A percentile compares a stretch with the other conserved stretches of the same genome.
These are phyloP conservation scores for Chelon labrosus DNA, from an alignment of 2,797 vertebrate genomes.

Conservation along the genomic window DNA sequence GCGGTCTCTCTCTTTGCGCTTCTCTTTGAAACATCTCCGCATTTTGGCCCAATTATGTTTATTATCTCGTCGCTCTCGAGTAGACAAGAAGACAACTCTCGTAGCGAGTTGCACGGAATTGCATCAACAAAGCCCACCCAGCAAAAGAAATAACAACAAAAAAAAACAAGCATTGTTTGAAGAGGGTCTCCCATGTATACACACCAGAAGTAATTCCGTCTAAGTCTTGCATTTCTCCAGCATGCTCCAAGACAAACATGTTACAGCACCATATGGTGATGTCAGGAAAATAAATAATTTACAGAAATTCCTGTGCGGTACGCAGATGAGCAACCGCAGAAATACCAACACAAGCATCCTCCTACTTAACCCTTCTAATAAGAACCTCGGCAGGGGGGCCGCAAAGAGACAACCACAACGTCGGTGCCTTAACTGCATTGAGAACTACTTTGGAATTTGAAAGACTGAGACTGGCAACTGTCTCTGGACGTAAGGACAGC, in stretches of 20 bases:
- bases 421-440: constrained; percentile 80
- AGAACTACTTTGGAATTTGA: constrained; percentile 86
- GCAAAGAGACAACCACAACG: constrained; percentile 61
- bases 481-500: constrained; percentile 78
- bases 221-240: constrained; percentile 74
- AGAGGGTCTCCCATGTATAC: constrained; percentile 80
- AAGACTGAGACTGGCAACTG: constrained; percentile 82
- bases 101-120: constrained; percentile 70
- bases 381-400: constrained; percentile 66
- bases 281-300: constrained; percentile 87
- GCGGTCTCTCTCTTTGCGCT: constrained; percentile 14
- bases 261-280: constrained; percentile 80
- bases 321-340: constrained; percentile 79
- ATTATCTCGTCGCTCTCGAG: constrained; percentile 57
- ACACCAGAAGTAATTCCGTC: constrained; percentile 72
- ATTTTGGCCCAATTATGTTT: constrained; percentile 74
- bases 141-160: constrained; percentile 77
- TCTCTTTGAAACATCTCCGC: constrained; percentile 58
- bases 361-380: constrained; percentile 82
- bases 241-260: constrained; percentile 82
- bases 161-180: constrained; percentile 81
- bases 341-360: constrained; percentile 83
- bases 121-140: constrained; percentile 79
- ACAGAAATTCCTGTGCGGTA: constrained; percentile 79
- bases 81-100: constrained; percentile 58